Evolutionary conservation across 2,797 vertebrate genomes (phyloP), one percentile per base, ranked within the genome.

Genomic region (Hippopotamyrus pictus): DNA sequence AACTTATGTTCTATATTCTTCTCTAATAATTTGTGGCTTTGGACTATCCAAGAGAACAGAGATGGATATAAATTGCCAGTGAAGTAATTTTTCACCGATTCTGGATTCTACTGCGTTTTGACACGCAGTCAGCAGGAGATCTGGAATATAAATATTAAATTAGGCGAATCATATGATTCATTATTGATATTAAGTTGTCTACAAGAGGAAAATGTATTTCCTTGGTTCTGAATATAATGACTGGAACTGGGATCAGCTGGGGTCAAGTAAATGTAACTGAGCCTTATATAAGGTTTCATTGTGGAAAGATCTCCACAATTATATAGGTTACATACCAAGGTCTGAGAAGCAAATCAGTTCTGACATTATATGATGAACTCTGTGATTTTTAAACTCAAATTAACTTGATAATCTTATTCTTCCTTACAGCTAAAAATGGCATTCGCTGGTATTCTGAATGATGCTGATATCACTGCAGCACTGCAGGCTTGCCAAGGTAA

Each of bases 401-500:
- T 91, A 90, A 92, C 87, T 48, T 88, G 88, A 93, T 90, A 51
- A 88, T 69, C 90, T 94, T 90, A 2, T 25, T 89, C 94, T 92
- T 48, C 89, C 90, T 91, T 92, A 91, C 89, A 96, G 95, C 91
- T 90, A 92, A 95, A 94, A 93, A 97, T 97, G 97, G 94, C 96
- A 93, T 94, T 97, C 90, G 91, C 95, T 53, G 94, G 94, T 90
- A 88, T 96, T 91, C 94, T 97, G 93, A 94, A 0, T 0, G 95
- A 96, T 0, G 95, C 94, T 94, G 95, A 97, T 93, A 96, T 97
- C 93, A 92, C 95, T 94, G 95, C 96, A 95, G 97, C 96, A 92
- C 95, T 98, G 59, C 94, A 95, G 54, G 94, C 93, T 82, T 97
- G 96, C 92, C 57, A 96, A 96, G 96, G 96, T 98, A 97, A 93